Evolutionary conservation across 2,888 invertebrate species (phyloP), one percentile per base, ranked within the genome.

Genomic region (Nesidiocoris tenuis): DNA sequence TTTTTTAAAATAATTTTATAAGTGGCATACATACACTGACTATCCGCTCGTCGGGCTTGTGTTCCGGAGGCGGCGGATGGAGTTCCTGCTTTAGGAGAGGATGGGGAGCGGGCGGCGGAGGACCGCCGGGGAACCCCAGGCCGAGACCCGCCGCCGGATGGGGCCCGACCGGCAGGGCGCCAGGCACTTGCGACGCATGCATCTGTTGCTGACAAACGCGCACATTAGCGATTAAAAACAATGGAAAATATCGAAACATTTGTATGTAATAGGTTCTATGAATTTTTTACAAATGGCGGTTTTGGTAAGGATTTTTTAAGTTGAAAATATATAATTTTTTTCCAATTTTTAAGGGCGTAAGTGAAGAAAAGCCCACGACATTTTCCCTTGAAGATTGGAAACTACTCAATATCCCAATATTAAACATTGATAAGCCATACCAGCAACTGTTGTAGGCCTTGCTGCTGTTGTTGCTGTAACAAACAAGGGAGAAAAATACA

Each of bases 391-490:
- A n/a, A n/a, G n/a, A n/a, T n/a, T n/a, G n/a, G n/a, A n/a, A n/a
- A n/a, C n/a, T n/a, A n/a, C n/a, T n/a, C n/a, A n/a, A n/a, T n/a
- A n/a, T n/a, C n/a, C n/a, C n/a, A n/a, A n/a, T n/a, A n/a, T n/a
- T n/a, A n/a, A n/a, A n/a, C n/a, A n/a, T n/a, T n/a, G n/a, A n/a
- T n/a, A n/a, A n/a, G n/a, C n/a, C n/a, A n/a, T 90, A 94, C 94
- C 90, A 94, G 89, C 87, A 94, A 90, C 87, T 94, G 94, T 86
- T 94, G 94, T 82, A 94, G 90, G 85, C 93, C 93, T 86, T 93
- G 93, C 87, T 94, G 94, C 86, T 94, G 93, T 86, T 93, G 93
- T 90, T 93, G 93, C 93, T 93, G 79, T 80, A 81, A 81, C 39
- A 3, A 12, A 7, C 12, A 39, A n/a, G 76, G 23, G 23, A 9